Evolutionary conservation across 2,797 vertebrate species (phyloP).

Genomic region (Falco cherrug): DNA sequence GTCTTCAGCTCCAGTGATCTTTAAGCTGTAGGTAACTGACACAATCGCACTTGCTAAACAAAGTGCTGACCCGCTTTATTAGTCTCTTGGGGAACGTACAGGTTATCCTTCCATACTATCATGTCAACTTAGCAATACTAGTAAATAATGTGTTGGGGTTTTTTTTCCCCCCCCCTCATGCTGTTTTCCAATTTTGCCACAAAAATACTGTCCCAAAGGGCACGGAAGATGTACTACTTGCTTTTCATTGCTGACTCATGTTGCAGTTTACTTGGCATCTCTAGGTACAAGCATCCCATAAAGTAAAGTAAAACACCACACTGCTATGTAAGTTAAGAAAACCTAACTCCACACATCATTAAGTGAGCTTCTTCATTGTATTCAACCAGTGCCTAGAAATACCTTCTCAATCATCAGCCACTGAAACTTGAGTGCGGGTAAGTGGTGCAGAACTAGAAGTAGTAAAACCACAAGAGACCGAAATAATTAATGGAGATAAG

Average conservation of each 20-base stretch:
- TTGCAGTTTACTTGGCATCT: neutral
- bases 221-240: neutral
- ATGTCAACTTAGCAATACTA: neutral
- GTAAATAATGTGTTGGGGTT: neutral
- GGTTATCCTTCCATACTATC: neutral
- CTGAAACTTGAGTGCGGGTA: neutral
- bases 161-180: neutral
- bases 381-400: neutral
- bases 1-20: neutral
- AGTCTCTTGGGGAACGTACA: neutral
- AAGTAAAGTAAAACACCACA: neutral
- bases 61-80: neutral
- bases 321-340: neutral
- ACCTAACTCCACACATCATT: neutral
- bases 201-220: neutral
- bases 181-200: neutral
- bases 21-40: neutral
- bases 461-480: neutral
- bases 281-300: neutral
- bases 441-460: neutral
- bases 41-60: neutral
- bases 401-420: neutral
- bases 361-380: neutral
- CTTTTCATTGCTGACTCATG: neutral
- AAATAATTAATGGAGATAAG: rapidly evolving